A percentile compares a stretch with the other conserved stretches of the same genome.
phyloP scores from a whole-genome alignment of 37 sponge, comb jelly and placozoan genomes.

The Halisarca cf. caerulea region DNA sequence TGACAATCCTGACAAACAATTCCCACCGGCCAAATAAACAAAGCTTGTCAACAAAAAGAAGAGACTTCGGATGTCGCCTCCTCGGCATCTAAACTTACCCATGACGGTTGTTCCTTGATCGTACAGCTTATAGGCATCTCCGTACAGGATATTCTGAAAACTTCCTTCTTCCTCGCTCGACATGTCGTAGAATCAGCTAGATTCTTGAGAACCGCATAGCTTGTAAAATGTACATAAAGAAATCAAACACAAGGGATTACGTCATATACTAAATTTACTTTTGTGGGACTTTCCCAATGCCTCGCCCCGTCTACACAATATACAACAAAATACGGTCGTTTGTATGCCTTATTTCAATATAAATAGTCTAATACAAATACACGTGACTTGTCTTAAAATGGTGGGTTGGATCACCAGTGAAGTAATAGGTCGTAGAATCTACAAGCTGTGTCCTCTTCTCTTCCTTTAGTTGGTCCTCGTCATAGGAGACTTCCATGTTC shows the following conservation, averaged over 20 bases:
- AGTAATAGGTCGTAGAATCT: background rate
- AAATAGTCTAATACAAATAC: background rate
- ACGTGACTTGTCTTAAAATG: constrained; percentile 17
- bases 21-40: no score
- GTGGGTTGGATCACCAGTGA: background rate
- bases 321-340: no score
- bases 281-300: no score
- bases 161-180: background rate
- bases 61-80: no score
- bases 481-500: constrained; percentile 98
- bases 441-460: background rate
- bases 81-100: background rate
- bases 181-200: constrained; percentile 1
- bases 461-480: constrained; percentile 84
- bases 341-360: background rate
- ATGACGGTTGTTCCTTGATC: background rate
- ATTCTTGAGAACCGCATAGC: no score
- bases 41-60: no score
- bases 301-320: no score
- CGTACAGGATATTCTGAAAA: background rate
- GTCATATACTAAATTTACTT: no score
- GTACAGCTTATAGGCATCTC: constrained; percentile 1
- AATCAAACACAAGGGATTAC: background rate
- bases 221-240: background rate
- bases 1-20: no score